Percentiles rank a stretch among this genome's conserved stretches.
phyloP scores from a whole-genome alignment of 2,888 invertebrate species.

The Caenorhabditis virilis region DNA sequence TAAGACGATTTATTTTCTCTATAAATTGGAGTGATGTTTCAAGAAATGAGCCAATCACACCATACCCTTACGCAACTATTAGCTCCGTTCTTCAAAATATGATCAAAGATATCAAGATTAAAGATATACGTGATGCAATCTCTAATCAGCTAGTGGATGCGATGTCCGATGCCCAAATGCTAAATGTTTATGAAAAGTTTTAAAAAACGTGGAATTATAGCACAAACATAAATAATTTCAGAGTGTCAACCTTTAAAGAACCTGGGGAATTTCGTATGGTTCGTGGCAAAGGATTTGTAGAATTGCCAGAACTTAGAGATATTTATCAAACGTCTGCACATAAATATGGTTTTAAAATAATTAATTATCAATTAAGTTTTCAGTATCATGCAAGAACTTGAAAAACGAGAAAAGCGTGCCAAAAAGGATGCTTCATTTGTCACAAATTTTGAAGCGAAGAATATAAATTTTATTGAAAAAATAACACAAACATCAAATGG shows the following conservation, averaged over 20 bases:
- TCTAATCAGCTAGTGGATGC: conserved; percentile 16
- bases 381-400: background rate
- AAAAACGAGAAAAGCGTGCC: conserved; percentile 6
- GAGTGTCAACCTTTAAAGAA: conserved; percentile 6
- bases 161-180: conserved; percentile 13
- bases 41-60: background rate
- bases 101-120: conserved; percentile 20
- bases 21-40: conserved; percentile 13
- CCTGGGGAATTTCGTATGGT: conserved; percentile 13
- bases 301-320: conserved; percentile 9
- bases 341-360: background rate
- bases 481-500: conserved; percentile 9
- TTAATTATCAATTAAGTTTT: background rate
- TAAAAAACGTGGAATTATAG: background rate
- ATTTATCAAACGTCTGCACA: conserved; percentile 34
- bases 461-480: conserved; percentile 22
- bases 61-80: conserved; percentile 26
- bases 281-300: conserved; percentile 22
- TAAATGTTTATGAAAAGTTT: conserved; percentile 23
- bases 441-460: conserved; percentile 11
- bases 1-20: conserved; percentile 27
- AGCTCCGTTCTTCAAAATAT: conserved; percentile 6
- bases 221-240: background rate
- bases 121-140: conserved; percentile 28
- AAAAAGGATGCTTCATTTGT: conserved; percentile 10